Conservation (phyloP, 2,113 vertebrate species). For the Centropus unirufus region DNA sequence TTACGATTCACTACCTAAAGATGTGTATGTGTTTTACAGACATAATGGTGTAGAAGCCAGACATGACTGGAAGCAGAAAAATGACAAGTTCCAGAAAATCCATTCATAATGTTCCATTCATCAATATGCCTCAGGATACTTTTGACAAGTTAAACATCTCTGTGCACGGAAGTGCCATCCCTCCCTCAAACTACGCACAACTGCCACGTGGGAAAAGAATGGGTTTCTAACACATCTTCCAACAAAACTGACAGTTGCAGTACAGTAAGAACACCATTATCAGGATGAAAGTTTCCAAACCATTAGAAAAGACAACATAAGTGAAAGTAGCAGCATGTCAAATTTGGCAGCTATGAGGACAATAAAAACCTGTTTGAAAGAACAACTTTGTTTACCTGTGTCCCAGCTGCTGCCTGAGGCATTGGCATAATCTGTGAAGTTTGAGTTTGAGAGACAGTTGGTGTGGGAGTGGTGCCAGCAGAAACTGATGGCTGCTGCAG, state of each 20-base stretch:
- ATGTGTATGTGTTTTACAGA: neutral
- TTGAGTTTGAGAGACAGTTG: constrained; percentile 70
- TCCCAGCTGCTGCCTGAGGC: constrained; percentile 76
- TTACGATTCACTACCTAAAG: neutral
- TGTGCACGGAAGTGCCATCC: neutral
- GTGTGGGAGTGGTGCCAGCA: constrained; percentile 60
- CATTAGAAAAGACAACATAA: constrained; percentile 28
- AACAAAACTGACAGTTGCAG: neutral
- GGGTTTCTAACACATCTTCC: neutral
- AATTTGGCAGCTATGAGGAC: constrained; percentile 11
- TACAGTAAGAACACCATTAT: neutral
- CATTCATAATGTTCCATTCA: neutral
- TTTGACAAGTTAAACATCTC: neutral
- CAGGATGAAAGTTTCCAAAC: neutral
- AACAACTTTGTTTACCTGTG: constrained; percentile 75
- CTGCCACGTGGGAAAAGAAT: neutral
- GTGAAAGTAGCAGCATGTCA: constrained; percentile 13
- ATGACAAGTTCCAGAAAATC: constrained; percentile 3
- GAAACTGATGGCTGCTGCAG: constrained; percentile 73
- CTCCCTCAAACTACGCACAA: neutral
- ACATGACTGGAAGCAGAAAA: constrained; percentile 10
- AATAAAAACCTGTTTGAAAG: neutral
- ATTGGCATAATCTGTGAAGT: constrained; percentile 69
- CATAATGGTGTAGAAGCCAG: neutral
- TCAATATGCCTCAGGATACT: neutral